Evolutionary conservation across 2,797 vertebrate genomes (phyloP).

Genomic region (Oreochromis mossambicus): DNA sequence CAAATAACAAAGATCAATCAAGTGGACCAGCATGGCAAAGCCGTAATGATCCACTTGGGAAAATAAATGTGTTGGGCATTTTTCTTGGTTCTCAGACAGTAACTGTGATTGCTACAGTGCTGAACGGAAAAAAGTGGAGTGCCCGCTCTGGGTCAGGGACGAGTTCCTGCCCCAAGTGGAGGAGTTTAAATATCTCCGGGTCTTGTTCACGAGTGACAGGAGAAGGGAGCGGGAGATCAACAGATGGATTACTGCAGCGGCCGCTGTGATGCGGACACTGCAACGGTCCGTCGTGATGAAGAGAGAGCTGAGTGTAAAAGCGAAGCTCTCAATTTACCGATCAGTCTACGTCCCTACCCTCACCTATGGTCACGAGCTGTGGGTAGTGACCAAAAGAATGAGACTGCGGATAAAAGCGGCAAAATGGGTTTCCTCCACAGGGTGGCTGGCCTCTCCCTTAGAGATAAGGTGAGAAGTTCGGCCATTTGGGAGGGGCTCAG

Average conservation of each 20-base stretch:
- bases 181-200: background rate
- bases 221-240: background rate
- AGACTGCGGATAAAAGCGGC: too few species aligned
- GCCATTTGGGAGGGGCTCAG: too few species aligned
- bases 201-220: background rate
- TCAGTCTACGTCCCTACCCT: too few species aligned
- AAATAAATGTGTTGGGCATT: background rate
- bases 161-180: background rate
- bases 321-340: too few species aligned
- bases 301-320: too few species aligned
- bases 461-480: too few species aligned
- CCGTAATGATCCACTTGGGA: background rate
- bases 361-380: too few species aligned
- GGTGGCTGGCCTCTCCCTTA: too few species aligned
- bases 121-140: background rate
- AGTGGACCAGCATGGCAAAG: background rate
- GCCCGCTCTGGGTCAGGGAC: background rate
- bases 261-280: background rate
- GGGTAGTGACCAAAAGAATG: too few species aligned
- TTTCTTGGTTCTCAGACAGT: background rate
- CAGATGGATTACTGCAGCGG: background rate
- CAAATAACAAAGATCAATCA: background rate
- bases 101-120: background rate
- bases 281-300: background rate
- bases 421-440: too few species aligned